Base-by-base conservation (phyloP, 2,113 vertebrate genomes). In the Fulica atra region DNA sequence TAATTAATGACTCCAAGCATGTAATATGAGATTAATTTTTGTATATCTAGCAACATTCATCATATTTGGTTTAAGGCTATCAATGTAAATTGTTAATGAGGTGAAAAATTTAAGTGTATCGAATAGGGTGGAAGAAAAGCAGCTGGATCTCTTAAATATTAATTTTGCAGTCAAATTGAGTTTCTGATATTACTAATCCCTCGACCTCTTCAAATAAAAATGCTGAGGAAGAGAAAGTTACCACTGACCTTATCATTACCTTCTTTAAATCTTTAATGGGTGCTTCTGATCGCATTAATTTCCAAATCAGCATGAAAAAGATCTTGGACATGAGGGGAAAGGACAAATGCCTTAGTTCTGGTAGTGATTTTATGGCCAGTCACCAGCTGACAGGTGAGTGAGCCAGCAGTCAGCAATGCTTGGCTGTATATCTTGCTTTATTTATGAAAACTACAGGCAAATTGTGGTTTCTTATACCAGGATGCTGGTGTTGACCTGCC, bases 11-110 rank as follows among this genome's bases (percentile, higher is more conserved):
- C 83, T 95, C 25, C 77, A 92, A 89, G 73, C 89, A 89, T 97
- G 80, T 92, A 97, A 93, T 97, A 59, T 79, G 93, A 96, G 82
- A 96, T 98, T 96, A 97, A 96, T 95, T 97, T 97, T 96, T 97
- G 79, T 97, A 57, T 97, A 95, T 97, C 91, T 95, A 69, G 78
- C 60, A 93, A 72, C 94, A 96, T 96, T 98, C 81, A 97, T 98
- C 96, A 94, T 96, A 74, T 94, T 97, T 97, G 90, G 61, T 97
- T 97, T 97, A 96, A 98, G 95, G 88, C 88, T 95, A 95, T 97
- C 96, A 73, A 88, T 95, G 78, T 97, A 94, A 97, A 96, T 97
- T 98, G 89, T 88, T 97, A 97, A 98, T 97, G 95, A 96, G 89
- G 68, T 90, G 80, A 97, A 96, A 97, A 96, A 93, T 91, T 91